Evolutionary conservation across 2,113 vertebrate species (phyloP).

Genomic region (Corydoras maculifer): DNA sequence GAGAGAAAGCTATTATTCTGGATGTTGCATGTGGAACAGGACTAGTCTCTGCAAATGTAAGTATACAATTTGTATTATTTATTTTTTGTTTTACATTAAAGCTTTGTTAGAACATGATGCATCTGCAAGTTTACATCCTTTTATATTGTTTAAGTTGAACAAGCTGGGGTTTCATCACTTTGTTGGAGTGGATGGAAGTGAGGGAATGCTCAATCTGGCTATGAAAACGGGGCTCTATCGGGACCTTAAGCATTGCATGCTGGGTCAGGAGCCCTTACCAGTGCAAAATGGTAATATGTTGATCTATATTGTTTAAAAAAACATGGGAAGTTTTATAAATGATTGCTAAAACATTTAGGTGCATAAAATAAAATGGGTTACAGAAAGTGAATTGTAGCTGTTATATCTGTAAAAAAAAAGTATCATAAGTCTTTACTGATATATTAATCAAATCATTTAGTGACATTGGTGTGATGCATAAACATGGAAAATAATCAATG

Average conservation of each 20-base stretch:
- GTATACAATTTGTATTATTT: neutral
- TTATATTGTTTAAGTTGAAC: conserved; percentile 63
- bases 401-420: too few relatives aligned
- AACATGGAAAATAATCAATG: too few relatives aligned
- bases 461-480: too few relatives aligned
- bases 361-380: too few relatives aligned
- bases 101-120: neutral
- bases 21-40: conserved; percentile 89
- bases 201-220: conserved; percentile 72
- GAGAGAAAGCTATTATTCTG: conserved; percentile 60
- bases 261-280: conserved; percentile 72
- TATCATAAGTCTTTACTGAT: neutral
- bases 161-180: conserved; percentile 70
- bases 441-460: neutral
- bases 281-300: conserved; percentile 62
- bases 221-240: conserved; percentile 66
- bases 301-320: too few relatives aligned
- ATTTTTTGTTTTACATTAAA: neutral
- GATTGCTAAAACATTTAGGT: too few relatives aligned
- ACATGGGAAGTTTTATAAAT: too few relatives aligned
- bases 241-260: conserved; percentile 60
- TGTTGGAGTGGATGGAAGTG: conserved; percentile 79
- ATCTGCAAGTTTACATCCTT: neutral
- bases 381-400: too few relatives aligned
- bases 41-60: conserved; percentile 74